Base-by-base conservation (phyloP, 2,888 invertebrate genomes). In the Heteromurus nitidus region DNA sequence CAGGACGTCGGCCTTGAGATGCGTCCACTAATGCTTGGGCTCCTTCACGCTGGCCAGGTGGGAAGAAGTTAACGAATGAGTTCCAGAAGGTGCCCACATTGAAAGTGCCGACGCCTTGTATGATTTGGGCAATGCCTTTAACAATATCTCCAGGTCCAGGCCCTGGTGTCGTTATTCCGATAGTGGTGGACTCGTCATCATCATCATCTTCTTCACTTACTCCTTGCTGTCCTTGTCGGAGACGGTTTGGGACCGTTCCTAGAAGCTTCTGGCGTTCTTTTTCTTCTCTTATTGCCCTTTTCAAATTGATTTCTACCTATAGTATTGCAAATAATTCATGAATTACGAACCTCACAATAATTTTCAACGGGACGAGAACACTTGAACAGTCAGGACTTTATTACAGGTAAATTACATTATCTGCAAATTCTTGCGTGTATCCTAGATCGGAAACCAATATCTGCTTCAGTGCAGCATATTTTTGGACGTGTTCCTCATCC, bases 31-130 rank as follows among this genome's bases (percentile, higher is more conserved):
- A 28, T 18, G 82, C 82, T 26, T 79, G 73, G 1, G 82, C 82
- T 3, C 64, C 24, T 62, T 82, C 72, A 11, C 62, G 67, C 18
- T 79, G 79, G 31, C 55, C 55, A 1, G 82, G 82, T 13, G 82
- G 82, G 70, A 82, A 79, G 24, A 82, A 82, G 62, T 82, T 82
- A 0, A 82, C 82, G 47, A 79, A 79, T 3, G 64, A 64, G 28
- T 47, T 47, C 79, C 79, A 79, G n/a, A 79, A 79, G n/a, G 13
- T 70, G 0, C 18, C 22, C 0, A 55, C 13, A 31, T 79, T 64
- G 9, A 79, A 55, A 9, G 79, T 79, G 13, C 79, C 79, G 7
- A 79, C 1, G 9, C 79, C 18, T 1, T 69, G 24, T 16, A 79
- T 2, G n/a, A 79, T 62, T 16, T 36, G 31, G 3, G 79, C 79